Percentiles rank a stretch among this genome's conserved stretches.
These are phyloP conservation scores for Falco peregrinus DNA, from an alignment of 2,797 vertebrate genomes.

Conservation along the genomic window DNA sequence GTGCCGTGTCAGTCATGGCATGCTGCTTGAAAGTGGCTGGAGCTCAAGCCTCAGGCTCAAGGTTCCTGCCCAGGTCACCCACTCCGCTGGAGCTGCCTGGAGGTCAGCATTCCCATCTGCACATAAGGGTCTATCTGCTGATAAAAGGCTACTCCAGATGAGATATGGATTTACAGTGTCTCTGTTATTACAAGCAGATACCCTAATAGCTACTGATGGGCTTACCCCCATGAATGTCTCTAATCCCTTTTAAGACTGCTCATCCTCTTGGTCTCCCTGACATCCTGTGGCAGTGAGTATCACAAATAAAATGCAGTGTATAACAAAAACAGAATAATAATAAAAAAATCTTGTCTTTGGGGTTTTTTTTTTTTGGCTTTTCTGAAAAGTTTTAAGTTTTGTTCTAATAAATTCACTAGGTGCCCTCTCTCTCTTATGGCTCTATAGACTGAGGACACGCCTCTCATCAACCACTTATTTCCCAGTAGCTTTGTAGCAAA, in stretches of 20 bases:
- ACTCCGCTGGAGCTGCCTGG: neutral
- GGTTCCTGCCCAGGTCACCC: neutral
- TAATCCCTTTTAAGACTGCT: neutral
- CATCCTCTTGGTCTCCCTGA: neutral
- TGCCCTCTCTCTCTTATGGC: rapidly evolving
- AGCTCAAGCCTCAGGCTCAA: neutral
- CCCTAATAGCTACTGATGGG: neutral
- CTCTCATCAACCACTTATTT: neutral
- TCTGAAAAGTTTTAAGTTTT: neutral
- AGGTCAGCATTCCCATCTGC: neutral
- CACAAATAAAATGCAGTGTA: neutral
- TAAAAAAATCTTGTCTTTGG: too few species aligned
- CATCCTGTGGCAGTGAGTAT: neutral
- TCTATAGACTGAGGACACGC: neutral
- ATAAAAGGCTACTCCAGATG: neutral
- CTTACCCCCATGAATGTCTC: neutral
- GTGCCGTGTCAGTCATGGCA: rapidly evolving
- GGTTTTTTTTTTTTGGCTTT: neutral
- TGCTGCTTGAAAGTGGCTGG: neutral
- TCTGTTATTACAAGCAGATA: neutral
- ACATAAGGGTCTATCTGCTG: neutral
- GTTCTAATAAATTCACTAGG: neutral
- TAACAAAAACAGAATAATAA: neutral
- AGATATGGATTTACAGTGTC: neutral
- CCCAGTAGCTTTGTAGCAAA: neutral